Base-by-base conservation (phyloP, 2,797 vertebrate species). In the Tangara arthus region DNA sequence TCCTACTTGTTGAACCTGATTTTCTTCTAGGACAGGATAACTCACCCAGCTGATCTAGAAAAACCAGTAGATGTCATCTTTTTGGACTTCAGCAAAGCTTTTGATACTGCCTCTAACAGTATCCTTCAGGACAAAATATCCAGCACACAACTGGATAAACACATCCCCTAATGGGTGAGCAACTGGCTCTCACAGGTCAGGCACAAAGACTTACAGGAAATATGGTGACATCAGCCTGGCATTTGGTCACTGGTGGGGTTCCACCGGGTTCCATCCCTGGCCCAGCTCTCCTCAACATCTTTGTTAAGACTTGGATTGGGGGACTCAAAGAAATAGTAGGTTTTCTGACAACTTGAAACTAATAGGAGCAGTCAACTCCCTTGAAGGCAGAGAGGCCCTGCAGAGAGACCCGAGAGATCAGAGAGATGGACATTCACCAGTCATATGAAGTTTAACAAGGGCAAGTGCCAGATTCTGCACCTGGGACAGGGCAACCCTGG, bases 371-470 rank as follows among this genome's bases (percentile, higher is more conserved):
- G 32, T 60, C 14, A 17, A 22, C 18, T 35, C 37, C 14, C 21
- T 61, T 2, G 1, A 49, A 26, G 21, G 12, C 12, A 46, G n/a
- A 30, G 28, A 61, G 5, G 37, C 21, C 6, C 4, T 41, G 41
- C 3, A 44, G 37, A 52, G 28, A 69, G 20, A 53, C 21, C 9
- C 0, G 0, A 16, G 28, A 52, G 56, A 20, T 9, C 4, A 9
- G 17, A 77, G 15, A 32, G 21, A 7, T 9, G 8, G 26, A 12
- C 49, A 70, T 32, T 78, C 56, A 30, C 12, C 41, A 61, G 3
- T 8, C 42, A 8, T 8, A 5, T 11, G 26, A 41, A 19, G 8
- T 55, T 23, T 22, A 55, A 70, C 30, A 47, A 55, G 35, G 15
- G 11, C 12, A 47, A 2, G 15, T 70, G 41, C 41, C 4, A 0